Percentiles rank a stretch among this genome's conserved stretches.
Evolutionary conservation across 2,888 invertebrate species (phyloP).

Genomic region (Folsomia manolachei): DNA sequence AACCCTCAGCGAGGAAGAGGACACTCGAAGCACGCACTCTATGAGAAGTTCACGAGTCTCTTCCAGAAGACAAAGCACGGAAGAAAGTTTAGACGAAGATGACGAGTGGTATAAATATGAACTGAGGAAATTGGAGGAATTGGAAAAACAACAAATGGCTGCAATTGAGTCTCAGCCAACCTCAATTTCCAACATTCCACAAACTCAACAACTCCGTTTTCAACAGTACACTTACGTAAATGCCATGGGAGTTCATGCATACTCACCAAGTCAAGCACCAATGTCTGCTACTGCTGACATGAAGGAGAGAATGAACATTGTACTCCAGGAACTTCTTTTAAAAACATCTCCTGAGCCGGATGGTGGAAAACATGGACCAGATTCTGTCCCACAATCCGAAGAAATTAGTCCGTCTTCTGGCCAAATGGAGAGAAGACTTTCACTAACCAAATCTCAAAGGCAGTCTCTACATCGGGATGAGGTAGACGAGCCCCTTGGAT

Average conservation of each 20-base stretch:
- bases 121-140: constrained; percentile 77
- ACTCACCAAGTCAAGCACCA: constrained; percentile 32
- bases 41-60: constrained; percentile 82
- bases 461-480: constrained; percentile 43
- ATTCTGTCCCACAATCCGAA: background rate
- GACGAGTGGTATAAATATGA: constrained; percentile 93
- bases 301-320: constrained; percentile 76
- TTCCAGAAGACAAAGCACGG: constrained; percentile 83
- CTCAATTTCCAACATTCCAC: constrained; percentile 27
- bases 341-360: constrained; percentile 58
- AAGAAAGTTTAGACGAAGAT: constrained; percentile 88
- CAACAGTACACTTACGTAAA: constrained; percentile 39
- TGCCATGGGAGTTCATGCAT: constrained; percentile 24
- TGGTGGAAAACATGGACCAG: background rate
- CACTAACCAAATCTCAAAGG: constrained; percentile 42
- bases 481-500: constrained; percentile 50
- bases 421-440: constrained; percentile 44
- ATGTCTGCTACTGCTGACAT: constrained; percentile 59
- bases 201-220: constrained; percentile 46
- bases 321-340: constrained; percentile 70
- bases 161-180: constrained; percentile 41
- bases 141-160: constrained; percentile 62
- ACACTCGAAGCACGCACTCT: constrained; percentile 80
- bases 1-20: constrained; percentile 63
- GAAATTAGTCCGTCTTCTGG: constrained; percentile 6